Base-by-base conservation (phyloP, 2,797 vertebrate species). In the Cossypha polioptera region DNA sequence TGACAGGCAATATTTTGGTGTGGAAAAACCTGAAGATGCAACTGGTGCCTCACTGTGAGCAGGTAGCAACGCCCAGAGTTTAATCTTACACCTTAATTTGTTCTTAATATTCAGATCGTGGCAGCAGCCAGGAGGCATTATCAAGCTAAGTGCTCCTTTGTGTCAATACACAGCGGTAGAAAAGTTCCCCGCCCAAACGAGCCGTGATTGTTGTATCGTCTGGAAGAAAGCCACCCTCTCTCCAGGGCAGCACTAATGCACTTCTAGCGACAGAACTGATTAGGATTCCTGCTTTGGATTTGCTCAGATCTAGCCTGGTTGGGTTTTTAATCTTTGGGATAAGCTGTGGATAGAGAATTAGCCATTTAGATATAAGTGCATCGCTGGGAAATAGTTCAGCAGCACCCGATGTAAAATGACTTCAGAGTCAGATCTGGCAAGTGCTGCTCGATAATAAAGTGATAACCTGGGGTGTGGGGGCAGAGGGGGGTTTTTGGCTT, bases 61-160 rank as follows among this genome's bases (percentile, higher is more conserved):
- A 91, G 85, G 82, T 84, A 94, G 86, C 88, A 68, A 80, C 62
- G 90, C 94, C 71, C 73, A 83, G 82, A 67, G 76, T 68, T 91
- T 88, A 81, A 96, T 93, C 86, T 90, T 66, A 83, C 87, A 71
- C 89, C 48, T 91, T 95, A 84, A 95, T 96, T 95, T 90, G 94
- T 86, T 88, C 85, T 92, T 91, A 95, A 94, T 94, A 88, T 91
- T 91, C 73, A 2, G 59, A 78, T 91, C 1, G 6, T 76, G 88
- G 80, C 94, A 95, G 87, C 94, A 96, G 91, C 76, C 92, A 88
- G 81, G 71, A 88, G 63, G 66, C 85, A 81, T 94, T 92, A 91
- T 88, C 82, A 95, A 59, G 85, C 82, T 94, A 91, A 93, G 63
- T 96, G 95, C 85, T 96, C 90, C 88, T 95, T 93, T 95, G 91